Evolutionary conservation across 2,797 vertebrate genomes (phyloP), one percentile per base, ranked within the genome.

Genomic region (Ambastaia sidthimunki): DNA sequence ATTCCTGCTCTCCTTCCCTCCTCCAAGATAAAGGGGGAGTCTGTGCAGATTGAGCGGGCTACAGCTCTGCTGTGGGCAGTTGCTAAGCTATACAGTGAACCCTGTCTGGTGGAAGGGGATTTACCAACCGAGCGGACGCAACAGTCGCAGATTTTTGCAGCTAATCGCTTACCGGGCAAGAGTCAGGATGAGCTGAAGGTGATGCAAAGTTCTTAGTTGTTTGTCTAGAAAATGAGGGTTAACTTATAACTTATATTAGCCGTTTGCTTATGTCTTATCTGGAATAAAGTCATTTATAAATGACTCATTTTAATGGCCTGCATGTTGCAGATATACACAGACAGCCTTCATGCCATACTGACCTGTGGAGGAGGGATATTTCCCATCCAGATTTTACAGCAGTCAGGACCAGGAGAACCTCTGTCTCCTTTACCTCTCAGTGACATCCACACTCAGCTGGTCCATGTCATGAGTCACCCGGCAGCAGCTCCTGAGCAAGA

Each of bases 11-110:
- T 95, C 71, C 82, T 94, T 41, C 91, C 90, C 21, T 86, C 91
- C 16, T 87, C 91, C 59, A 86, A 88, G 82, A 70, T 82, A 50
- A 87, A 88, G 72, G 72, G 3, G 71, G 81, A 66, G 3, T 82
- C 78, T 11, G 81, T 80, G 18, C 94, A 94, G 78, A 70, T 93
- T 12, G 84, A 85, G 48, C 87, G 94, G 68, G 92, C 93, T 0
- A 90, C 93, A 0, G 84, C 92, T 72, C 84, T 94, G 23, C 90
- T 95, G 44, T 95, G 94, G 94, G 93, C 92, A 16, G 91, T 87
- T 13, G 94, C 93, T 31, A 92, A 89, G 84, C 87, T 94, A 18
- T 88, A 92, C 89, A 88, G 89, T 71, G 91, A 94, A 71, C 94
- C 93, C 4, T 47, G 79, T 23, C 82, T 94, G 72, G 73, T 94